Conservation (phyloP, 2,113 vertebrate genomes). For the Litocranius walleri region DNA sequence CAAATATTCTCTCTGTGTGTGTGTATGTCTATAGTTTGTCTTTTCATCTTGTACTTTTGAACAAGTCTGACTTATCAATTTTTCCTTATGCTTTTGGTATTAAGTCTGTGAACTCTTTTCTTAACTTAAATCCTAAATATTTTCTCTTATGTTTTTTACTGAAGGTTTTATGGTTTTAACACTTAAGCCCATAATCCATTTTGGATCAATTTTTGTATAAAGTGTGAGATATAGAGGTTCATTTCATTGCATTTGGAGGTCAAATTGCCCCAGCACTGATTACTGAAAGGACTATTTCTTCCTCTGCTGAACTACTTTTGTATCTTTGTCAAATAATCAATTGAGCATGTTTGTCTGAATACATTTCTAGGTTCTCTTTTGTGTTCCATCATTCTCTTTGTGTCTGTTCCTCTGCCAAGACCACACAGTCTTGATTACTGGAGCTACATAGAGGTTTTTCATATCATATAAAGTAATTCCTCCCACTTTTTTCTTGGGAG, state of each 20-base stretch:
- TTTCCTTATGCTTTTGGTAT: constrained; percentile 15
- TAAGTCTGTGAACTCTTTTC: background rate
- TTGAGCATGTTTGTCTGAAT: background rate
- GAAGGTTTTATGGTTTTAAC: background rate
- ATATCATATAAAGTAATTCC: background rate
- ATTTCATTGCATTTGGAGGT: background rate
- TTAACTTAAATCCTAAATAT: background rate
- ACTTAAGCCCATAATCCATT: background rate
- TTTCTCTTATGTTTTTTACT: background rate
- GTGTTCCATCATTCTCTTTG: background rate
- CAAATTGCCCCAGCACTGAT: background rate
- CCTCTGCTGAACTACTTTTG: background rate
- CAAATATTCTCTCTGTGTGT: background rate
- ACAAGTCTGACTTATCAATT: background rate
- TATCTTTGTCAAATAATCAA: background rate
- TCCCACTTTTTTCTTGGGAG: background rate
- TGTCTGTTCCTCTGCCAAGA: background rate
- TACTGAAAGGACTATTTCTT: background rate
- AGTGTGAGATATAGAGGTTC: background rate
- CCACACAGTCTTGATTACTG: background rate
- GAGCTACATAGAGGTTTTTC: background rate
- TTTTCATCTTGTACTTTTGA: background rate
- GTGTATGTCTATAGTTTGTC: background rate
- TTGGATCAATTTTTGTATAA: background rate
- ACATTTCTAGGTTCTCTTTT: background rate